A percentile compares a stretch with the other conserved stretches of the same genome.
These are phyloP conservation scores for Hoplostethus atlanticus DNA, from an alignment of 2,797 vertebrate genomes.

Conservation along the genomic window DNA sequence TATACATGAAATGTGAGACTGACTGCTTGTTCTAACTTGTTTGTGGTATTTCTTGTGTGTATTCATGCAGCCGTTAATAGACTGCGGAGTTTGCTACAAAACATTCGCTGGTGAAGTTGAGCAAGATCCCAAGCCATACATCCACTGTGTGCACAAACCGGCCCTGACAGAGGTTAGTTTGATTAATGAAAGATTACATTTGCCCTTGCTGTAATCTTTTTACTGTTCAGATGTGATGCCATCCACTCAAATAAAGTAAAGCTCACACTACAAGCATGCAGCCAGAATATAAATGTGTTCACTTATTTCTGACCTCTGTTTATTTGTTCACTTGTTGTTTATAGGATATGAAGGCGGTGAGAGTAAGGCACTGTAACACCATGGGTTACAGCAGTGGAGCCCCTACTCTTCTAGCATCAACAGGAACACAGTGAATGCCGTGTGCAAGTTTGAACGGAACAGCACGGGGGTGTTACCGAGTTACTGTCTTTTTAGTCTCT, in stretches of 20 bases:
- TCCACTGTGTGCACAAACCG: slow-evolving; percentile 80
- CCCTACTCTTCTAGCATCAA: slow-evolving; percentile 64
- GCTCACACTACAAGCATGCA: neutral
- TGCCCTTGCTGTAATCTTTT: neutral
- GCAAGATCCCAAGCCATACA: slow-evolving; percentile 73
- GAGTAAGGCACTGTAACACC: slow-evolving; percentile 69
- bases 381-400: slow-evolving; percentile 73
- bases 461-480: neutral
- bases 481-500: too few species aligned
- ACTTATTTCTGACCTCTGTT: neutral
- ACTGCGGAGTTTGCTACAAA: slow-evolving; percentile 83
- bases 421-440: neutral
- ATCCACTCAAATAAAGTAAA: neutral
- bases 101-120: slow-evolving; percentile 69
- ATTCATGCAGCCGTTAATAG: slow-evolving; percentile 77
- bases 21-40: slow-evolving; percentile 50
- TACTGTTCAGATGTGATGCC: neutral
- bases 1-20: neutral
- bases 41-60: slow-evolving; percentile 53
- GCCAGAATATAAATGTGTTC: neutral
- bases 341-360: slow-evolving; percentile 64
- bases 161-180: slow-evolving; percentile 72
- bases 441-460: neutral
- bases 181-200: neutral
- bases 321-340: neutral